Evolutionary conservation across 1,140 invertebrate genomes (phyloP).

Genomic region (Popillia japonica): DNA sequence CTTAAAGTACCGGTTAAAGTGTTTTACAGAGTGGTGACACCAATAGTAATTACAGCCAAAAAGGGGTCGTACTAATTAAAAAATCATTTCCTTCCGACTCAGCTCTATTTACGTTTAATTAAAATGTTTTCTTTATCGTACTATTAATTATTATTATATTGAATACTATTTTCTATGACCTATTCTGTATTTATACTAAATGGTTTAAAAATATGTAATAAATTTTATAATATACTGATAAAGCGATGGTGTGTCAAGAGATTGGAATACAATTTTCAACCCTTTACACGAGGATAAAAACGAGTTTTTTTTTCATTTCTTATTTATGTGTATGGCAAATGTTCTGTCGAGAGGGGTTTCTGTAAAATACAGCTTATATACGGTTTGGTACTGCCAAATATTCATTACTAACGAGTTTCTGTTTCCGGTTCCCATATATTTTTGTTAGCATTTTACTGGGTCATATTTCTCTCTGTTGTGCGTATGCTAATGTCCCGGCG

Average conservation of each 20-base stretch:
- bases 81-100: too few species aligned
- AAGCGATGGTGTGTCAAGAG: not conserved
- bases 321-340: not conserved
- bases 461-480: not conserved
- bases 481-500: not conserved
- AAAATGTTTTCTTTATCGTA: too few species aligned
- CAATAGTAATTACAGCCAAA: too few species aligned
- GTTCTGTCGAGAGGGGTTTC: not conserved
- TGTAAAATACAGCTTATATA: not conserved
- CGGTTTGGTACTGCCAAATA: slow-evolving; percentile 21
- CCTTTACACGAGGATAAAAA: not conserved
- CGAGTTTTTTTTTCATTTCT: slow-evolving; percentile 25
- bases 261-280: not conserved
- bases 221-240: too few species aligned
- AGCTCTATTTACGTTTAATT: too few species aligned
- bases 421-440: slow-evolving; percentile 33
- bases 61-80: too few species aligned
- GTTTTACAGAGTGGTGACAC: too few species aligned
- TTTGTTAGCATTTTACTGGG: slow-evolving; percentile 1
- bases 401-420: slow-evolving; percentile 34
- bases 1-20: too few species aligned
- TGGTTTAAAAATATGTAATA: too few species aligned
- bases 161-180: too few species aligned
- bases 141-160: too few species aligned
- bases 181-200: too few species aligned